Evolutionary conservation across 2,113 vertebrate genomes (phyloP).

Genomic region (Mystacornis crossleyi): DNA sequence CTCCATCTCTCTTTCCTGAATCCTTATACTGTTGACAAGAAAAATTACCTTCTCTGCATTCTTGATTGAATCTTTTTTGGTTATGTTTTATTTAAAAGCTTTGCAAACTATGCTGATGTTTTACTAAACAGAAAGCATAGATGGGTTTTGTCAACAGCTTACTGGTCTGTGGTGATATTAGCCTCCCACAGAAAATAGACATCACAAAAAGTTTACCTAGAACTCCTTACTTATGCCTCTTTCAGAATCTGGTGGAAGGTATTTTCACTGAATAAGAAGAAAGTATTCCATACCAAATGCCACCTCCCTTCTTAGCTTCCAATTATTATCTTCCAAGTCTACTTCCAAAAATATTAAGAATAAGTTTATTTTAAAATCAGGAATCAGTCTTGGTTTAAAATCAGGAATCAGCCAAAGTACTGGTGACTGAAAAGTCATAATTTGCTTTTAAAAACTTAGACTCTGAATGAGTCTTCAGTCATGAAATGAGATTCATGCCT

Average conservation of each 20-base stretch:
- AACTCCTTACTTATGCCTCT: background rate
- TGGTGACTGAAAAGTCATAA: background rate
- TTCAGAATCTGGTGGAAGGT: background rate
- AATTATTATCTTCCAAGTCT: background rate
- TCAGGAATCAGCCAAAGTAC: background rate
- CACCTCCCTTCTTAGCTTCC: background rate
- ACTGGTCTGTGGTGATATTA: background rate
- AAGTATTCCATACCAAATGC: background rate
- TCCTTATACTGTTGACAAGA: background rate
- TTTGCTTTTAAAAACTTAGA: background rate
- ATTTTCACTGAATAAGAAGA: background rate
- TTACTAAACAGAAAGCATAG: background rate
- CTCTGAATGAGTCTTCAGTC: background rate
- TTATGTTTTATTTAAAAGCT: background rate
- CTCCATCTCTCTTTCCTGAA: background rate
- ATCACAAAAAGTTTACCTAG: background rate
- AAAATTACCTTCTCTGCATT: background rate
- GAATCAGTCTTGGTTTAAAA: background rate
- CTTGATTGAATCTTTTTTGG: background rate
- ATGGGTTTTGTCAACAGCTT: background rate
- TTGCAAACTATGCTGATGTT: background rate
- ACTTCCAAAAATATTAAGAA: background rate
- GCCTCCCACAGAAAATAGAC: background rate
- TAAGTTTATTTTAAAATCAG: background rate
- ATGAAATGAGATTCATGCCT: background rate